Conservation (phyloP, 2,888 invertebrate genomes). For the Tuta absoluta region DNA sequence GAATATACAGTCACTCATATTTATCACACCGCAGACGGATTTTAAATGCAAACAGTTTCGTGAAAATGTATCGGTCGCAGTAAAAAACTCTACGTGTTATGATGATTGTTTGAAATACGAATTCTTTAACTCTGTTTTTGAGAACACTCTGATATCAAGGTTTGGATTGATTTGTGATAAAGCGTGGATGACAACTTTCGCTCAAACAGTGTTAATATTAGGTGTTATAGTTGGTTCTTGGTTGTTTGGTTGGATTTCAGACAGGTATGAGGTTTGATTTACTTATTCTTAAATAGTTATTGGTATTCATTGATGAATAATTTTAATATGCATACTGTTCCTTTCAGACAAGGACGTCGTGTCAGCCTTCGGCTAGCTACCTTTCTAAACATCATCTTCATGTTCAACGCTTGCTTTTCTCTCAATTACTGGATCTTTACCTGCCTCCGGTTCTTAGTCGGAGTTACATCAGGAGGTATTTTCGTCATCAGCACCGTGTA, state of each 20-base stretch:
- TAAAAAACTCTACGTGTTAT: conserved; percentile 52
- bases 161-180: conserved; percentile 55
- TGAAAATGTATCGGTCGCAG: conserved; percentile 37
- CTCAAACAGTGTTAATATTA: conserved; percentile 56
- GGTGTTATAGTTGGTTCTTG: conserved; percentile 52
- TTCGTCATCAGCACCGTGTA: conserved; percentile 79
- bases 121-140: conserved; percentile 45
- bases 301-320: not conserved
- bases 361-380: conserved; percentile 84
- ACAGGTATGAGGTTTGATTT: conserved; percentile 47
- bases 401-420: conserved; percentile 83
- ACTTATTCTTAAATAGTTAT: not conserved
- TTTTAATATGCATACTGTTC: not conserved
- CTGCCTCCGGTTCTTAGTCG: conserved; percentile 83
- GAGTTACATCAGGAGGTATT: conserved; percentile 87
- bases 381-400: conserved; percentile 83
- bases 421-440: conserved; percentile 81
- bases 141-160: conserved; percentile 49
- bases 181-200: conserved; percentile 56
- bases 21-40: conserved; percentile 52
- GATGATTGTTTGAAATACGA: conserved; percentile 51
- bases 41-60: conserved; percentile 49
- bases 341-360: conserved; percentile 62
- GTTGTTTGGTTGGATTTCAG: conserved; percentile 60
- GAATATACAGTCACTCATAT: conserved; percentile 51